These are phyloP conservation scores for Anoncus sp. DNA, from an alignment of 2,888 invertebrate species.

Conservation along the genomic window DNA sequence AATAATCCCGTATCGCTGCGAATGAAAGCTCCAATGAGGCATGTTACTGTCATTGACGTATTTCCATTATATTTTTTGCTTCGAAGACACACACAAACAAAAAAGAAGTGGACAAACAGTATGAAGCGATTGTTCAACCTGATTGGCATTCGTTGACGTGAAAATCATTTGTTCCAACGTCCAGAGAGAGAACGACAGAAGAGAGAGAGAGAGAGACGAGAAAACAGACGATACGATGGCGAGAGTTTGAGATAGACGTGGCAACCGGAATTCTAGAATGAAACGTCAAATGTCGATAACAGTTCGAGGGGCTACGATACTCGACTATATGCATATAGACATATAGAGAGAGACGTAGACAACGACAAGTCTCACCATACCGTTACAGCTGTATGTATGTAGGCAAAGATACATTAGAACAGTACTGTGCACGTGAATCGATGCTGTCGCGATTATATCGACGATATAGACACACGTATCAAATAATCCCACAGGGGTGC, in stretches of 20 bases:
- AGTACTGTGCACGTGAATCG: conserved; percentile 27
- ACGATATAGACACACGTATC: conserved; percentile 48
- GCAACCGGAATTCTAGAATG: conserved; percentile 42
- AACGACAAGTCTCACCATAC: conserved; percentile 31
- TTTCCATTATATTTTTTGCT: conserved; percentile 17
- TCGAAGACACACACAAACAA: background rate
- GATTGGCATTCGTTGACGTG: conserved; percentile 57
- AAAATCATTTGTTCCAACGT: conserved; percentile 53
- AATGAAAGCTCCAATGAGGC: background rate
- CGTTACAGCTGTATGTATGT: background rate
- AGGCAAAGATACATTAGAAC: conserved; percentile 9
- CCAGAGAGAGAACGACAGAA: too few species aligned
- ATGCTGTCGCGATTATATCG: conserved; percentile 52
- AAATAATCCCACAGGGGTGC: conserved; percentile 45
- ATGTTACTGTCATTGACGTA: conserved; percentile 42
- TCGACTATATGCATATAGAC: conserved; percentile 18
- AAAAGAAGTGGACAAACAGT: conserved; percentile 16
- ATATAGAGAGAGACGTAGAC: conserved; percentile 17
- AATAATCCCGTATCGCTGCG: background rate
- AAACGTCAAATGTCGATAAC: conserved; percentile 61
- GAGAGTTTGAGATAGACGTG: conserved; percentile 25
- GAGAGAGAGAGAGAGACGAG: background rate
- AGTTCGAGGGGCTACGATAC: conserved; percentile 22
- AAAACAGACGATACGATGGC: conserved; percentile 14
- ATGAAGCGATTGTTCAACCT: conserved; percentile 10